Conservation (phyloP, 2,888 invertebrate genomes). For the Dryobotodes eremita region DNA sequence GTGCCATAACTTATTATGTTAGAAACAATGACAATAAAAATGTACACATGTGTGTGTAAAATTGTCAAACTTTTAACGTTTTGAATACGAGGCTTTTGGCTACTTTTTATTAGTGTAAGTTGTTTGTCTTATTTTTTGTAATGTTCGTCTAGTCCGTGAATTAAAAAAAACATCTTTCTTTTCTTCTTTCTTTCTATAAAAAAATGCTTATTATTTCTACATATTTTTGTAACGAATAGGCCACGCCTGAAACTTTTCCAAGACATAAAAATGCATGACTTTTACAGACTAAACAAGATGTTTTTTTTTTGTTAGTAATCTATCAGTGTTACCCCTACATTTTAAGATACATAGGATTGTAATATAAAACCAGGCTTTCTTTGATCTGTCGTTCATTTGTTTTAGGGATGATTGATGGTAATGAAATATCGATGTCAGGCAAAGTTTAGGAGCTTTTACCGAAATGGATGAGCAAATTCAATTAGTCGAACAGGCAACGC, state of each 20-base stretch:
- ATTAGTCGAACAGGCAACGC: conserved; percentile 16
- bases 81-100: too few relatives aligned
- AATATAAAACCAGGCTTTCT: background rate
- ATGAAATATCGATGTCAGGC: conserved; percentile 36
- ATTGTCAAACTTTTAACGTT: too few relatives aligned
- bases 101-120: too few relatives aligned
- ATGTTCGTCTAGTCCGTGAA: too few relatives aligned
- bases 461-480: conserved; percentile 40
- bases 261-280: background rate
- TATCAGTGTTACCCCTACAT: background rate
- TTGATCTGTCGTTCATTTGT: conserved; percentile 27
- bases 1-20: background rate
- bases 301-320: background rate
- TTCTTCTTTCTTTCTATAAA: background rate
- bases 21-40: background rate
- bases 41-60: too few relatives aligned
- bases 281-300: background rate
- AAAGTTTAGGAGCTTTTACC: conserved; percentile 25
- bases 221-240: background rate
- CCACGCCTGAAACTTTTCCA: background rate
- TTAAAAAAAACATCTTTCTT: too few relatives aligned
- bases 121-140: too few relatives aligned
- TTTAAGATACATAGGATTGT: background rate
- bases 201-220: background rate
- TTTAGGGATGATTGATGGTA: conserved; percentile 43